These are phyloP conservation scores for Anguilla japonica DNA, from an alignment of 2,113 vertebrate genomes.

Conservation along the genomic window DNA sequence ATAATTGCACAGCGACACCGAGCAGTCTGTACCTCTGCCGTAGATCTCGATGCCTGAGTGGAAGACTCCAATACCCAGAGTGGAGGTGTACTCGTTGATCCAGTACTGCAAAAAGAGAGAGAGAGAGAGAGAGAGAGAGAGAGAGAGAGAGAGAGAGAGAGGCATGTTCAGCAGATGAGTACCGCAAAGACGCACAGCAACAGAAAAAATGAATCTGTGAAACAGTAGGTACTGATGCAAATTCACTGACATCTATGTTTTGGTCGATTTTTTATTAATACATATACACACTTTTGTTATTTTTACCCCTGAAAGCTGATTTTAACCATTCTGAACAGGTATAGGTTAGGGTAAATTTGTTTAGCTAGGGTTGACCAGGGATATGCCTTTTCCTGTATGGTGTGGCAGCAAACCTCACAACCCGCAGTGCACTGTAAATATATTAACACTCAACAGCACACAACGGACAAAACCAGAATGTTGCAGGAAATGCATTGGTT, in stretches of 20 bases:
- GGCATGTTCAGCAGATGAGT: background rate
- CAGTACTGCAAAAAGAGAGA: constrained; percentile 77
- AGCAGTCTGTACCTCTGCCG: constrained; percentile 77
- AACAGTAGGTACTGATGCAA: background rate
- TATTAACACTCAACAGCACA: background rate
- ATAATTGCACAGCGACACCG: no score
- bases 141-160: constrained; percentile 43
- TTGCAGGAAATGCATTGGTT: background rate
- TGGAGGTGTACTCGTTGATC: constrained; percentile 96
- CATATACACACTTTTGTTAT: background rate
- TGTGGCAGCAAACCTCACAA: background rate
- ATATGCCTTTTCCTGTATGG: background rate
- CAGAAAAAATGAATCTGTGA: background rate
- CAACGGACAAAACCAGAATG: background rate
- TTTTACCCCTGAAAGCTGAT: background rate
- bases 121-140: constrained; percentile 42
- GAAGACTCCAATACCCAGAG: constrained; percentile 92
- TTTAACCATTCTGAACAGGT: background rate
- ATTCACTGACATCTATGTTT: background rate
- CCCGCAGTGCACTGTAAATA: background rate
- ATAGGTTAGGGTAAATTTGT: background rate
- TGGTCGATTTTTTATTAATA: background rate
- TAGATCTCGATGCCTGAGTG: constrained; percentile 95
- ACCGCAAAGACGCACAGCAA: background rate
- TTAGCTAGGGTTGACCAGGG: background rate